Percentiles rank a stretch among this genome's conserved stretches.
Evolutionary conservation across 1,140 invertebrate species (phyloP).

Genomic region (Drosophila kikkawai): DNA sequence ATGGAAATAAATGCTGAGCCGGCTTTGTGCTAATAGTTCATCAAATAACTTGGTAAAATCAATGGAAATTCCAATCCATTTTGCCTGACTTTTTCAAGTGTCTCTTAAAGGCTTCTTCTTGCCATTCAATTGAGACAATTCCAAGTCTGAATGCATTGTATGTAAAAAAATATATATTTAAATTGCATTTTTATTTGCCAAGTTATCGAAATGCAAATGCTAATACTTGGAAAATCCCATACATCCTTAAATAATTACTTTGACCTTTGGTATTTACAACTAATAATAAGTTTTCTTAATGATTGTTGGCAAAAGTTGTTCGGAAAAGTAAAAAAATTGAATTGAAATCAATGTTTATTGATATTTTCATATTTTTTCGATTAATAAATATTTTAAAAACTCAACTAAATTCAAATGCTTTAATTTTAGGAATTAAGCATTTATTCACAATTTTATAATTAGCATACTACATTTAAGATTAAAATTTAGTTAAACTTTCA

Average conservation of each 20-base stretch:
- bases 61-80: conserved; percentile 24
- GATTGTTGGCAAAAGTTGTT: not conserved
- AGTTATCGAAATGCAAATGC: not conserved
- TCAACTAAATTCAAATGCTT: too few species aligned
- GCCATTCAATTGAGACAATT: not conserved
- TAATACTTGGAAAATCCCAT: not conserved
- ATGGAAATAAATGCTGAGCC: conserved; percentile 27
- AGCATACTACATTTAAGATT: too few species aligned
- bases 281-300: not conserved
- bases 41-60: conserved; percentile 32
- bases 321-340: not conserved
- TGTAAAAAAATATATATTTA: not conserved
- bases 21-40: conserved; percentile 41
- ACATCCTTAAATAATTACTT: not conserved
- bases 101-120: not conserved
- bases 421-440: too few species aligned
- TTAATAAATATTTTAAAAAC: not conserved
- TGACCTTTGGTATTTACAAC: not conserved
- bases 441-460: too few species aligned
- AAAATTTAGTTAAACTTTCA: too few species aligned
- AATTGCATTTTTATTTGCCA: not conserved
- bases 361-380: not conserved
- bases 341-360: not conserved
- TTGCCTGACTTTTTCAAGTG: not conserved
- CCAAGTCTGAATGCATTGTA: too few species aligned